Evolutionary conservation across 30 jellyfish, hydroid and myxozoan genomes (phyloP), one percentile per base, ranked within the genome.

Genomic region (Hydractinia echinata): DNA sequence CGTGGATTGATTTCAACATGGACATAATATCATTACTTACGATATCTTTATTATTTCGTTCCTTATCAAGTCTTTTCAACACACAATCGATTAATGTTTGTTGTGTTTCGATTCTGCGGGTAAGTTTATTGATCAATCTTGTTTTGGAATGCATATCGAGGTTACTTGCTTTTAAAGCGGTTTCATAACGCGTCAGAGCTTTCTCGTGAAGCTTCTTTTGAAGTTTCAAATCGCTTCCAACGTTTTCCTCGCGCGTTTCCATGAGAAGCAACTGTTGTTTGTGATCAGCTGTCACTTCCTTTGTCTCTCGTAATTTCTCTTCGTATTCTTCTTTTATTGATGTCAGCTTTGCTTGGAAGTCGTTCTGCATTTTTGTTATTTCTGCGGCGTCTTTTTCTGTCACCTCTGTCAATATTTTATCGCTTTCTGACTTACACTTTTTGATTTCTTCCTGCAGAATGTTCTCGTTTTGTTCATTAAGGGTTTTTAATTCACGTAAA

Each of bases 1-100:
- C 44, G 44, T 30, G 44, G 2, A 30, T 30, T 30, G 44, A 30
- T 30, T 30, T 30, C 44, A 30, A 30, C 44, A 30, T 30, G 2
- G 44, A 30, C 44, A 30, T 30, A 30, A 30, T 30, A 2, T 30
- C 2, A 30, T 30, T 30, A 30, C 44, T 30, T 30, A 30, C 44
- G 44, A 30, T 30, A 30, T 30, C 44, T 30, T 30, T 30, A 30
- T 30, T 30, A 30, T 30, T 52, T 6, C 81, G 81, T 20, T 71
- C 81, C 55, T 30, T 30, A 7, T 11, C 81, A 8, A 71, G 16
- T 8, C 60, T 19, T 71, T 71, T 71, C 81, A 71, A 19, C 81
- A 71, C 15, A 71, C 16, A 71, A 13, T 48, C 53, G 3, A 71
- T 71, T 30, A 71, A 58, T 52, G 39, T 13, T 71, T 71, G 81